Percentiles rank a stretch among this genome's conserved stretches.
Evolutionary conservation across 2,113 vertebrate species (phyloP).

Genomic region (Cynopterus brachyotis): DNA sequence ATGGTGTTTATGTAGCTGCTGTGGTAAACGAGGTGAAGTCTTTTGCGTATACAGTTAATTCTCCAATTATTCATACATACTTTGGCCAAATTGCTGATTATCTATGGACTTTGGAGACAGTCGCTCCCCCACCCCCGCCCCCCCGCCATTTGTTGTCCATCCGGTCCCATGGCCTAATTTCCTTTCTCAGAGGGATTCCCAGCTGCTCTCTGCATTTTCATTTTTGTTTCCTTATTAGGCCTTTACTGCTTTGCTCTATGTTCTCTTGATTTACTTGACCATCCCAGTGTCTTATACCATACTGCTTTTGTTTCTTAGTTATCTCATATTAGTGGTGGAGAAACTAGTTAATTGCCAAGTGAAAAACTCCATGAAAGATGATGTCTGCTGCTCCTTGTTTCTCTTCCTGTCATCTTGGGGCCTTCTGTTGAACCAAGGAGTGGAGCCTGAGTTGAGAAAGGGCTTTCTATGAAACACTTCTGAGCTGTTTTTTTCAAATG

Average conservation of each 20-base stretch:
- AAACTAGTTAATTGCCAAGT: not conserved
- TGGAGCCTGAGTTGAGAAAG: not conserved
- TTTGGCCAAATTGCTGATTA: slow-evolving; percentile 53
- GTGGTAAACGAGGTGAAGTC: slow-evolving; percentile 50
- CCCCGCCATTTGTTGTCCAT: not conserved
- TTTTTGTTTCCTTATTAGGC: not conserved
- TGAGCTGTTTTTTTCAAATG: not conserved
- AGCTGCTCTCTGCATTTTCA: not conserved
- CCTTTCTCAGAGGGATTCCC: not conserved
- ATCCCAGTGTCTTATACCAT: not conserved
- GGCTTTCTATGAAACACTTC: not conserved
- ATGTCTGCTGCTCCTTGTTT: not conserved
- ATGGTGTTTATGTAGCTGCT: slow-evolving; percentile 50
- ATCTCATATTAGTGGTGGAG: not conserved
- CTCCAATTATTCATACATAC: slow-evolving; percentile 52
- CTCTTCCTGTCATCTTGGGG: not conserved
- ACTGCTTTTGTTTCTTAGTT: not conserved
- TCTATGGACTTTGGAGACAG: slow-evolving; percentile 23
- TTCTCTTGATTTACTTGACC: not conserved
- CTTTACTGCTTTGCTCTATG: not conserved
- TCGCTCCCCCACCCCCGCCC: fast-evolving
- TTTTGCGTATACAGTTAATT: slow-evolving; percentile 58
- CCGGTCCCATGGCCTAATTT: not conserved
- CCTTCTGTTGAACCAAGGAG: not conserved
- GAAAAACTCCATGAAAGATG: not conserved